Base-by-base conservation (phyloP, 1,140 invertebrate genomes). In the Drosophila quadrilineata region DNA sequence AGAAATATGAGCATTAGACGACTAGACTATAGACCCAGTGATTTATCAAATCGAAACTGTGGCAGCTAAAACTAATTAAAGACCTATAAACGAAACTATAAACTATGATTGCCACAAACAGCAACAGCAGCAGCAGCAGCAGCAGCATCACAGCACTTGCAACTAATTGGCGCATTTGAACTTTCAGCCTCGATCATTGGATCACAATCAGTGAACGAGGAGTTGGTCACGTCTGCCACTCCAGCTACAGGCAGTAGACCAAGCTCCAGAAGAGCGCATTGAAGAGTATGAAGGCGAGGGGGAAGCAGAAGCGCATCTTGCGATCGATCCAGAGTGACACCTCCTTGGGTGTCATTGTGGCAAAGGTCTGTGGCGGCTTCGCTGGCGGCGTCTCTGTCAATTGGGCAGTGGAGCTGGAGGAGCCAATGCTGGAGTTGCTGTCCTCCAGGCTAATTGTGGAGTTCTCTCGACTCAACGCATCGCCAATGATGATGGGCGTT, bases 211-310 rank as follows among this genome's bases (percentile, higher is more conserved):
- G n/a, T n/a, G n/a, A n/a, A n/a, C n/a, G n/a, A n/a, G n/a, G n/a
- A n/a, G n/a, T n/a, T n/a, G n/a, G n/a, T n/a, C n/a, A n/a, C n/a
- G n/a, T n/a, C n/a, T n/a, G n/a, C 33, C 12, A 8, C 29, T 17
- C 22, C 16, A 10, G 16, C 67, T 65, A 89, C 2, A 89, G 69
- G 48, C 79, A 89, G 50, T 88, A 89, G 41, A 96, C 94, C 73
- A 95, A 95, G 6, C 94, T 93, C 95, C 96, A 97, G 74, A 96
- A 97, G 35, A 96, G 90, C 16, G 95, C 92, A 84, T 97, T 97
- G 87, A 96, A 97, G 43, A 96, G 90, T 1, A 96, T 74, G 80
- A 97, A 97, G 1, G 93, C 90, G 9, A 94, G 87, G 0, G 96
- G 96, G 75, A 97, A 97, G 5, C 95, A 89, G 9, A 96, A 91